These are phyloP conservation scores for Misgurnus mizolepis DNA, from an alignment of 2,113 vertebrate species.

Conservation along the genomic window DNA sequence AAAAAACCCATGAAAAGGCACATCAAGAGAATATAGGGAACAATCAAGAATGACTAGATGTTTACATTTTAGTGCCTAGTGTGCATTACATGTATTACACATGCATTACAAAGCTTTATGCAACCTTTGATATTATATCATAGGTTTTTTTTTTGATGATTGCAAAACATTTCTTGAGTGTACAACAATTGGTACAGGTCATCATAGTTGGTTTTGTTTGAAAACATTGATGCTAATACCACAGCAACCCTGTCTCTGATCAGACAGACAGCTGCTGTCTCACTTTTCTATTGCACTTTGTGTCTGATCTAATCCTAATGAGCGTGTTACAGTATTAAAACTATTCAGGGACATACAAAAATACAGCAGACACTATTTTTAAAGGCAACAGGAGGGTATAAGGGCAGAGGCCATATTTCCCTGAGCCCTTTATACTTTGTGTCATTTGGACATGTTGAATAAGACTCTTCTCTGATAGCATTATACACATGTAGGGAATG, in stretches of 20 bases:
- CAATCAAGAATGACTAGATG: not conserved
- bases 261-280: conserved; percentile 3
- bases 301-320: not conserved
- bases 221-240: not conserved
- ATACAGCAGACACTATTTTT: conserved; percentile 36
- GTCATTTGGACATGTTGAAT: not conserved
- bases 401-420: not conserved
- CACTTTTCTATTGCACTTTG: not conserved
- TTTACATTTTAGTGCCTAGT: not conserved
- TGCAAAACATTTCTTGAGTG: no score
- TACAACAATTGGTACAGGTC: no score
- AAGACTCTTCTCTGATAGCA: not conserved
- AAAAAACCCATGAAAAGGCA: not conserved
- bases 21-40: not conserved
- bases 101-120: not conserved
- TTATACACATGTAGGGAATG: not conserved
- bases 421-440: not conserved
- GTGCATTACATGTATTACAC: no score
- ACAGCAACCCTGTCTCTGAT: not conserved
- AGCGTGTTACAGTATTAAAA: conserved; percentile 24
- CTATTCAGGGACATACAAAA: conserved; percentile 36
- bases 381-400: conserved; percentile 5
- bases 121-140: no score
- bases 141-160: no score
- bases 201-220: no score